Percentiles rank a stretch among this genome's conserved stretches.
Evolutionary conservation across 1,140 invertebrate species (phyloP).

Genomic region (Diorhabda carinulata): DNA sequence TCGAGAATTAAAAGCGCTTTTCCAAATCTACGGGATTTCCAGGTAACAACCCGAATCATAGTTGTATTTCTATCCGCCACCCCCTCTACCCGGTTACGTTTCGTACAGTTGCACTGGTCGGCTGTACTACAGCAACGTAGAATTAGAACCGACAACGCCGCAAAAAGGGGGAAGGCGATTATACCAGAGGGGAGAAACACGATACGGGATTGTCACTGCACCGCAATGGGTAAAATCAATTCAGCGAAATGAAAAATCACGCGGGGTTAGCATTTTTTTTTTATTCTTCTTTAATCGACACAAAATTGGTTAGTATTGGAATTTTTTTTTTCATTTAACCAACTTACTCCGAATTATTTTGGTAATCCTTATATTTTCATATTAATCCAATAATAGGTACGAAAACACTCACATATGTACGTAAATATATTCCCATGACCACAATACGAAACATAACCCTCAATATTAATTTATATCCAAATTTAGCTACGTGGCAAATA

Average conservation of each 20-base stretch:
- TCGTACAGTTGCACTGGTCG: conserved; percentile 26
- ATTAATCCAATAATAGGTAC: conserved; percentile 16
- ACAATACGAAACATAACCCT: not conserved
- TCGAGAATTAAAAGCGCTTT: too few relatives aligned
- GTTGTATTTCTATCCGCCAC: not conserved
- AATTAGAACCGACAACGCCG: conserved; percentile 47
- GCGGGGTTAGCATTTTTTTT: not conserved
- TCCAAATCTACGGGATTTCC: too few relatives aligned
- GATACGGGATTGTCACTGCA: conserved; percentile 33
- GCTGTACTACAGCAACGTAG: conserved; percentile 35
- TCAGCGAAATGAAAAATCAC: conserved; percentile 22
- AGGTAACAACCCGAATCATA: too few relatives aligned
- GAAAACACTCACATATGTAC: conserved; percentile 22
- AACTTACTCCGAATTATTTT: conserved; percentile 28
- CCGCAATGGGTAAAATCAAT: conserved; percentile 34
- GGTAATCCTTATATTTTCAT: not conserved
- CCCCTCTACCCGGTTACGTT: not conserved
- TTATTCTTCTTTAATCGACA: not conserved
- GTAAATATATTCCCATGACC: not conserved
- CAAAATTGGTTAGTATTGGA: conserved; percentile 17
- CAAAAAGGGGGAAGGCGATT: conserved; percentile 27
- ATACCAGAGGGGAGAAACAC: conserved; percentile 29
- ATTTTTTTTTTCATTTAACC: conserved; percentile 21
- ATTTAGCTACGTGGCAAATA: not conserved
- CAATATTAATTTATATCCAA: not conserved